Evolutionary conservation across 2,888 invertebrate genomes (phyloP), one percentile per base, ranked within the genome.

Genomic region (Oscheius onirici): DNA sequence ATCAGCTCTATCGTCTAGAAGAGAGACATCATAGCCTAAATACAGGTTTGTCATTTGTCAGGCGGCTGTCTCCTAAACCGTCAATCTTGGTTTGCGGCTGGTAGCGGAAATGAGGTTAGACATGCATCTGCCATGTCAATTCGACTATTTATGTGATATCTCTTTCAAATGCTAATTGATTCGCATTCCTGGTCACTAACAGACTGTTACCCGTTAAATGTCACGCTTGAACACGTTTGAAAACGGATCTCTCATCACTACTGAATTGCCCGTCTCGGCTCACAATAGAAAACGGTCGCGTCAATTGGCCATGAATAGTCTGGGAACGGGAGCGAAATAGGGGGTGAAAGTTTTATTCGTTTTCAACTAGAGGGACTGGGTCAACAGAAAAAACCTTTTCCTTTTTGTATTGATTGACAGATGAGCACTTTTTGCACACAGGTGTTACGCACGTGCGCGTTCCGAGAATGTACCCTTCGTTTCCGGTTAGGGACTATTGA

Each of bases 241-340:
- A 58, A 58, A 55, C 55, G 55, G 55, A 34, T 34, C 34, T 34
- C 34, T 34, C 34, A 34, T 34, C 34, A 34, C 34, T 34, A 34
- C 34, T 34, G 34, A 55, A 55, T 55, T 26, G 55, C 26, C 26
- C 24, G 26, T 26, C 55, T 17, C 24, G 40, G 13, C 41, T 58
- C 40, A 58, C 58, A 58, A 58, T 58, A 58, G 58, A 46, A 46
- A 46, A 46, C 46, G 26, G 54, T 11, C 46, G 63, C 63, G 63
- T 63, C 63, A 63, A 63, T 63, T 46, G 49, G 26, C 49, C 63
- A 49, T 63, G 60, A 60, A 60, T 60, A 41, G 60, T 41, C 41
- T 60, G 60, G 60, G 58, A 58, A 57, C 34, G 40, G 58, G 43
- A 60, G 60, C 44, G 60, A 60, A 43, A 41, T n/a, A 6, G 49